Evolutionary conservation across 2,797 vertebrate genomes (phyloP).

Genomic region (Tapirus indicus): DNA sequence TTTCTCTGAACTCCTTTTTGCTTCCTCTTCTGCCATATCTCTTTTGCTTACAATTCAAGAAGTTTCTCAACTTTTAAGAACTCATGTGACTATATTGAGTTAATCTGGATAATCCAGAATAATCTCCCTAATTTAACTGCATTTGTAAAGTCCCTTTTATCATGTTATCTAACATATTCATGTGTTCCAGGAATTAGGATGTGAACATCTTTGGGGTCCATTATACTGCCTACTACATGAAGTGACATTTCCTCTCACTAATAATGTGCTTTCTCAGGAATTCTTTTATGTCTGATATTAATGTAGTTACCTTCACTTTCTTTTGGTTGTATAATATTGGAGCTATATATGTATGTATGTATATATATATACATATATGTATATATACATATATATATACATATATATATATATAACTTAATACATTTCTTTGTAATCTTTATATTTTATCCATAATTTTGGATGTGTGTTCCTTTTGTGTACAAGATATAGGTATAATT

Average conservation of each 20-base stretch:
- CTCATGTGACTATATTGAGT: background rate
- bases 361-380: too few relatives aligned
- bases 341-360: background rate
- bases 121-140: background rate
- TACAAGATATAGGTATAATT: background rate
- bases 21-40: background rate
- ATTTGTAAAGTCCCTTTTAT: background rate
- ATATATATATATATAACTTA: background rate
- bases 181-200: background rate
- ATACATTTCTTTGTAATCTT: background rate
- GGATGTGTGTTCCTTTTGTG: background rate
- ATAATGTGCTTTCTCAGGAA: background rate
- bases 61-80: background rate
- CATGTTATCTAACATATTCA: background rate
- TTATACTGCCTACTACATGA: background rate
- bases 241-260: background rate
- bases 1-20: background rate
- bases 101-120: background rate
- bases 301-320: background rate
- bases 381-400: too few relatives aligned
- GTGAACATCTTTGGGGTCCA: background rate
- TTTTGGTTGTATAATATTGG: background rate
- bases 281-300: background rate
- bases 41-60: background rate
- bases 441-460: background rate